Percentiles rank a stretch among this genome's conserved stretches.
phyloP scores from a whole-genome alignment of 2,888 invertebrate species.

The Scaptomyza caliginosa region DNA sequence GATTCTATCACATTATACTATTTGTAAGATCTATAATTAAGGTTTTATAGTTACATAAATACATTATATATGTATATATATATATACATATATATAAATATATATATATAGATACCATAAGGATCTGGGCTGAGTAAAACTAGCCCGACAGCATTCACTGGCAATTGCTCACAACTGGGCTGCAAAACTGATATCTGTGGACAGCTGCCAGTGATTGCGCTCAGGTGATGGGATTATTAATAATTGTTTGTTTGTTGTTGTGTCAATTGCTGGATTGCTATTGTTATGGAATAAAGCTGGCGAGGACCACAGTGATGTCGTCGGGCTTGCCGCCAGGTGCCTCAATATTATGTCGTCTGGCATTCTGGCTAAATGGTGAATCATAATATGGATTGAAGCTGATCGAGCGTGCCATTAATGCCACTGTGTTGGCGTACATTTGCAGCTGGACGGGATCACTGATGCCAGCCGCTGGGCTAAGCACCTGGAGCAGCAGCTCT shows the following conservation, averaged over 20 bases:
- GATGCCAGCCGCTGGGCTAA: slow-evolving; percentile 89
- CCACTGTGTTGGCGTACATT: slow-evolving; percentile 95
- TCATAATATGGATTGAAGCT: slow-evolving; percentile 96
- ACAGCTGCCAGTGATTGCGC: slow-evolving; percentile 36
- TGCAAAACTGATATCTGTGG: slow-evolving; percentile 12
- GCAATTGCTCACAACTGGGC: slow-evolving; percentile 30
- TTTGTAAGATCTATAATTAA: not conserved
- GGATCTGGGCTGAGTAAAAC: not conserved
- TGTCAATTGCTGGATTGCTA: not conserved
- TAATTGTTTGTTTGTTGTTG: not conserved
- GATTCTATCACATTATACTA: no score
- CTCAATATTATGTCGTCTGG: slow-evolving; percentile 84
- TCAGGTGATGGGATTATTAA: slow-evolving; percentile 4
- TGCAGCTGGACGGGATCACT: slow-evolving; percentile 90
- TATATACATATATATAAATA: no score
- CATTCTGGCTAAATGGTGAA: slow-evolving; percentile 86
- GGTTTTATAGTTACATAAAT: not conserved
- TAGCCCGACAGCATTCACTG: slow-evolving; percentile 26
- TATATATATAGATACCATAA: no score
- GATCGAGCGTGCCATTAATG: slow-evolving; percentile 95
- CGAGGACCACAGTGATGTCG: slow-evolving; percentile 88
- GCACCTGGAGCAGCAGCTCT: slow-evolving; percentile 92
- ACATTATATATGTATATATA: not conserved
- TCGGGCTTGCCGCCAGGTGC: slow-evolving; percentile 98
- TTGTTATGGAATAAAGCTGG: slow-evolving; percentile 29